Evolutionary conservation across 35 echinoderm and acorn worm species (phyloP).

Genomic region (Chiridota heheva): DNA sequence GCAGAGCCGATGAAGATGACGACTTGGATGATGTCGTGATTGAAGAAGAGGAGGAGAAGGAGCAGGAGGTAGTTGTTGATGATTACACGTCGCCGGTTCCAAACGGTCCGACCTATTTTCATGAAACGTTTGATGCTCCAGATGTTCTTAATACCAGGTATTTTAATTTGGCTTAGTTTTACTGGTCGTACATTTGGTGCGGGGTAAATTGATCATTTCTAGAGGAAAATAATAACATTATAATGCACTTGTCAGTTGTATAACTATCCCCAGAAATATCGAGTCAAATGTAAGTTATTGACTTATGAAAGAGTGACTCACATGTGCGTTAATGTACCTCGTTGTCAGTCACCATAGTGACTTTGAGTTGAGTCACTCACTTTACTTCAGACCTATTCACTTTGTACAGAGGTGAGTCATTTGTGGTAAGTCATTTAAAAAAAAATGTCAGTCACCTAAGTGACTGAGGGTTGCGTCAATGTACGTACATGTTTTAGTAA

Average conservation of each 20-base stretch:
- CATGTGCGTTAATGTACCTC: not conserved
- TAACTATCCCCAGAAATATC: not conserved
- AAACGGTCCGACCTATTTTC: conserved; percentile 44
- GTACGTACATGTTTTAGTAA: no score
- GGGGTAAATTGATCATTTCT: not conserved
- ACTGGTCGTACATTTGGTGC: not conserved
- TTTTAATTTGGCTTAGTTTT: not conserved
- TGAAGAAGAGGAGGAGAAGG: conserved; percentile 18
- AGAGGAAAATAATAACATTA: not conserved
- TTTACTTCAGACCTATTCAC: no score
- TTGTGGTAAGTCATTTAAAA: no score
- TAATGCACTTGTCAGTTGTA: not conserved
- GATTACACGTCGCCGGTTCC: conserved; percentile 24
- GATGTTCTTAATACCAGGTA: conserved; percentile 39
- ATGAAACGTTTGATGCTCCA: conserved; percentile 39
- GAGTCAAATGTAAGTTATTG: not conserved
- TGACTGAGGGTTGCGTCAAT: no score
- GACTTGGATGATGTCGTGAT: conserved; percentile 48
- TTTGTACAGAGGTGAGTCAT: no score
- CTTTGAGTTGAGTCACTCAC: no score
- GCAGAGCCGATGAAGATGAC: conserved; percentile 42
- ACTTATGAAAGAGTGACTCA: not conserved
- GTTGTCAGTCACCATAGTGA: no score
- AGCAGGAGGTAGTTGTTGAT: conserved; percentile 2
- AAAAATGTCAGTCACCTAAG: no score